phyloP scores from a whole-genome alignment of 2,797 vertebrate genomes.

The Lacerta viridis region DNA sequence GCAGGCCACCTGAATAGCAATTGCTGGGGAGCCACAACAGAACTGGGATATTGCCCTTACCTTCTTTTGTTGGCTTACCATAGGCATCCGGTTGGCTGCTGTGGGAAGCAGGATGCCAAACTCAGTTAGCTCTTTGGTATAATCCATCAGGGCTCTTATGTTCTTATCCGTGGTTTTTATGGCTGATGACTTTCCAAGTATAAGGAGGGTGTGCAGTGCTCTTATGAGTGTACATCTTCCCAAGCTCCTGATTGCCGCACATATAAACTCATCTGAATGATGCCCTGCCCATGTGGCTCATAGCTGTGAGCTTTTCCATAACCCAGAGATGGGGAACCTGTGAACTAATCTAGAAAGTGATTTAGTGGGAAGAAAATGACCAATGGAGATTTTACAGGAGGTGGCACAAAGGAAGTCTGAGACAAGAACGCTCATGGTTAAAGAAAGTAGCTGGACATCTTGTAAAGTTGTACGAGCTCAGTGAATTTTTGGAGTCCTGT shows the following conservation, averaged over 20 bases:
- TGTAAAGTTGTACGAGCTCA: not conserved
- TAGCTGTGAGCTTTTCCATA: not conserved
- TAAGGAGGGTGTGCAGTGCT: not conserved
- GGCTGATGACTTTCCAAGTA: not conserved
- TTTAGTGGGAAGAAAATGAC: constrained; percentile 15
- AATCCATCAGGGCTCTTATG: no score
- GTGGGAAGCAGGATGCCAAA: no score
- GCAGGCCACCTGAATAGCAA: not conserved
- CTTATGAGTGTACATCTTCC: not conserved
- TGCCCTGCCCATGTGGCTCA: not conserved
- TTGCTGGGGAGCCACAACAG: not conserved
- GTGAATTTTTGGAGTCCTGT: not conserved
- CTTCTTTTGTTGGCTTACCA: no score
- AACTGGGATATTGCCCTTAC: no score
- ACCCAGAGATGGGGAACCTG: no score
- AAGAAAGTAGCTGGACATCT: not conserved
- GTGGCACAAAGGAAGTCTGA: not conserved
- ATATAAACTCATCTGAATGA: constrained; percentile 1
- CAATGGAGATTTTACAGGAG: not conserved
- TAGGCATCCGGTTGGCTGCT: no score
- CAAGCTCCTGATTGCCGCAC: not conserved
- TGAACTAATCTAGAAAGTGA: constrained; percentile 15
- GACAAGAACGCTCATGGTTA: not conserved
- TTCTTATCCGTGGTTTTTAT: not conserved
- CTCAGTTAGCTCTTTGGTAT: no score